Evolutionary conservation across 2,113 vertebrate species (phyloP), one percentile per base, ranked within the genome.

Genomic region (Neoarius graeffei): DNA sequence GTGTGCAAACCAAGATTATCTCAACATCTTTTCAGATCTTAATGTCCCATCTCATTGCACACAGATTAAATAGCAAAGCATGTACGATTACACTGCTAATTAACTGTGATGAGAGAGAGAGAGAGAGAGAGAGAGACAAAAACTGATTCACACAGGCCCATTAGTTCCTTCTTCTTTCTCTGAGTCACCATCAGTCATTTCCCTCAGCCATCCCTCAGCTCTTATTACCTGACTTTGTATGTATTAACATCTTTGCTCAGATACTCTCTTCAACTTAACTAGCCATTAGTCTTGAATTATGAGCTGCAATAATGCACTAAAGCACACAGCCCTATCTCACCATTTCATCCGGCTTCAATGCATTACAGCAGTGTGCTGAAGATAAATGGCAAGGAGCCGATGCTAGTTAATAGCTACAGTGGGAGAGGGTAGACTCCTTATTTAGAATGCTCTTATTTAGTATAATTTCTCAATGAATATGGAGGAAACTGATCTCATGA

Each of bases 281-380:
- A 91, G 88, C 85, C 84, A 87, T 92, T 89, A 90, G 84, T 84
- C 84, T 88, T 91, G 87, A 92, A 90, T 89, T 89, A 91, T 88
- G 89, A 90, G 90, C 85, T 88, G 85, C 71, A 82, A 74, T 83
- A 83, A 91, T 85, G 82, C 89, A 89, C 88, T 90, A 71, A 85
- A 83, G 83, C 83, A 64, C 86, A 84, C n/a, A 76, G 71, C 79
- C 74, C 73, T 90, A 90, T 91, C 86, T 77, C 83, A 66, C 85
- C 84, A 19, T 60, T 85, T 87, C 87, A 84, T 91, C 90, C 59
- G 71, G 80, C 81, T 85, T 83, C 59, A 59, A 81, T 88, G 86
- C 90, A 91, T 91, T 88, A 86, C 82, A 87, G 85, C 64, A 27
- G 89, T 76, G 87, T 60, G 85, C 76, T 77, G 81, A 73, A 91